Evolutionary conservation across 2,888 invertebrate genomes (phyloP).

Genomic region (Dendrolimus pini): DNA sequence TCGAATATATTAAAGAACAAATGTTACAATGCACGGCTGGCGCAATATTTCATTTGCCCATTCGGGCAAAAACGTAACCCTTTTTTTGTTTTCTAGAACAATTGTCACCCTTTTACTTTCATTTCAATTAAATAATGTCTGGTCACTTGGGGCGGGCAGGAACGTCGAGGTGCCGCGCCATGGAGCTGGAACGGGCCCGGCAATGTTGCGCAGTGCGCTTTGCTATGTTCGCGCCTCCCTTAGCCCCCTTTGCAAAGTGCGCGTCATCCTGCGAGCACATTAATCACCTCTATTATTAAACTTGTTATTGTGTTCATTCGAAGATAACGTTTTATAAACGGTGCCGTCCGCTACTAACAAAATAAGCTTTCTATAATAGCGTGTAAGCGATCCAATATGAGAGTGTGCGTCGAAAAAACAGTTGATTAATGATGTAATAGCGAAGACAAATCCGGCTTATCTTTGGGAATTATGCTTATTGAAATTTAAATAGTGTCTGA

Average conservation of each 20-base stretch:
- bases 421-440: conserved; percentile 51
- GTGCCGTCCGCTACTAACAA: conserved; percentile 69
- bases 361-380: conserved; percentile 72
- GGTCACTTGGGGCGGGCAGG: conserved; percentile 69
- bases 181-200: conserved; percentile 24
- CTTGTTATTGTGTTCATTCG: conserved; percentile 74
- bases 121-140: conserved; percentile 77
- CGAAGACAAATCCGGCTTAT: conserved; percentile 27
- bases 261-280: conserved; percentile 73
- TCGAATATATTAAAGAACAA: conserved; percentile 48
- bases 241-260: conserved; percentile 55
- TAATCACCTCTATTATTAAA: conserved; percentile 74
- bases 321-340: conserved; percentile 75
- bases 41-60: conserved; percentile 66
- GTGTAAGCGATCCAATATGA: conserved; percentile 57
- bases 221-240: conserved; percentile 59
- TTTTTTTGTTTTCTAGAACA: conserved; percentile 72
- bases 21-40: conserved; percentile 71
- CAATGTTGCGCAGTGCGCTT: conserved; percentile 16
- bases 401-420: conserved; percentile 42
- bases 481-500: conserved; percentile 7
- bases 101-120: conserved; percentile 74
- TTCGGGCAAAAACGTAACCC: conserved; percentile 63
- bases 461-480: conserved; percentile 12
- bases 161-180: conserved; percentile 13